Base-by-base conservation (phyloP, 2,888 invertebrate species). In the Troides helena region DNA sequence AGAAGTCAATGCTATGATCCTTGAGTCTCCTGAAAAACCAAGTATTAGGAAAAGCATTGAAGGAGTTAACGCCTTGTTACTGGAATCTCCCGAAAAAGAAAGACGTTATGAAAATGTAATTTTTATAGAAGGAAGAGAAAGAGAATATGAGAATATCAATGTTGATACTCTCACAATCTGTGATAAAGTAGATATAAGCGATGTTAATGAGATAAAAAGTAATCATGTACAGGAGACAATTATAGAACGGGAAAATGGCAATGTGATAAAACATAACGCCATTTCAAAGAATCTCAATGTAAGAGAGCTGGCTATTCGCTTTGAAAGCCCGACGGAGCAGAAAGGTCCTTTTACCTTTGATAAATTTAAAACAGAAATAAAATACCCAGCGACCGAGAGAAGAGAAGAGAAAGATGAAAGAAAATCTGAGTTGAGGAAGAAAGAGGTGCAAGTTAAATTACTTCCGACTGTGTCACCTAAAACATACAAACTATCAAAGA, bases 1-100 rank as follows among this genome's bases (percentile, higher is more conserved):
- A 61, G 96, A 96, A 85, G 95, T 96, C 0, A 96, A 96, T 80
- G 95, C 92, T 14, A 85, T 92, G 85, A 79, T 92, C 1, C 70
- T 89, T 3, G 87, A 87, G 71, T 80, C 86, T 1, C 84, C 85
- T 1, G 87, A 86, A 64, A 66, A 66, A 50, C 50, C 59, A 21
- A 60, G 17, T 2, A 39, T 60, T 76, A 93, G 95, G 56, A 93
- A 95, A 75, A 79, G 78, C 23, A 95, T 96, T 21, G 94, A 95
- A 61, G 96, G 96, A 84, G 95, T 96, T 0, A 96, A 96, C 80
- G 94, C 87, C 14, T 81, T 89, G 81, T 74, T 89, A 0, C 56
- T 86, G 4, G 85, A 84, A 71, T 75, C 82, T 0, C 80, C 82
- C 6, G 84, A 84, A 60, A 81, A 82, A 60, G 85, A 86, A 59